Evolutionary conservation across 2,113 vertebrate genomes (phyloP).

Genomic region (Ceyx cyanopectus): DNA sequence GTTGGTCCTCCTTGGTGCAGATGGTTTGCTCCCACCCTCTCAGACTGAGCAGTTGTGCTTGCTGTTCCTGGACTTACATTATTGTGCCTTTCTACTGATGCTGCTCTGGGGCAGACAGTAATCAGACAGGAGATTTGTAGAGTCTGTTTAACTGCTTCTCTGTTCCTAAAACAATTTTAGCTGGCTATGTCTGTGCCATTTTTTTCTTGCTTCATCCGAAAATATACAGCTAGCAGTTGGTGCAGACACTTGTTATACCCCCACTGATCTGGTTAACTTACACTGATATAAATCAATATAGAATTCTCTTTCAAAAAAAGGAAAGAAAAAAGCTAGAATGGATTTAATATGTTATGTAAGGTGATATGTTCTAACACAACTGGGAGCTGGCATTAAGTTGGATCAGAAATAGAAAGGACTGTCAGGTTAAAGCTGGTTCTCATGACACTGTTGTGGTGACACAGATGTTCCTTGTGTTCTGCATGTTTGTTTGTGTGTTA

Average conservation of each 20-base stretch:
- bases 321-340: background rate
- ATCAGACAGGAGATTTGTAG: background rate
- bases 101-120: background rate
- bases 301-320: background rate
- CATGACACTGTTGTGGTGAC: background rate
- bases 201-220: background rate
- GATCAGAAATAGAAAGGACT: background rate
- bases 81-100: background rate
- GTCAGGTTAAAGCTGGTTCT: background rate
- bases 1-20: background rate
- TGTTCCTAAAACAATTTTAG: background rate
- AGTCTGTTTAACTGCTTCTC: background rate
- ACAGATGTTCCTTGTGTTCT: background rate
- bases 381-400: background rate
- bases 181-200: background rate
- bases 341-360: background rate
- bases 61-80: accelerated
- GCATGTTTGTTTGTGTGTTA: too few relatives aligned
- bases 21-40: background rate
- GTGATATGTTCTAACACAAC: background rate
- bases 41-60: background rate
- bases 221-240: background rate
- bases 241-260: background rate
- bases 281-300: background rate
- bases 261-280: background rate